Base-by-base conservation (phyloP, 2,113 vertebrate genomes). In the Proterorhinus semilunaris region DNA sequence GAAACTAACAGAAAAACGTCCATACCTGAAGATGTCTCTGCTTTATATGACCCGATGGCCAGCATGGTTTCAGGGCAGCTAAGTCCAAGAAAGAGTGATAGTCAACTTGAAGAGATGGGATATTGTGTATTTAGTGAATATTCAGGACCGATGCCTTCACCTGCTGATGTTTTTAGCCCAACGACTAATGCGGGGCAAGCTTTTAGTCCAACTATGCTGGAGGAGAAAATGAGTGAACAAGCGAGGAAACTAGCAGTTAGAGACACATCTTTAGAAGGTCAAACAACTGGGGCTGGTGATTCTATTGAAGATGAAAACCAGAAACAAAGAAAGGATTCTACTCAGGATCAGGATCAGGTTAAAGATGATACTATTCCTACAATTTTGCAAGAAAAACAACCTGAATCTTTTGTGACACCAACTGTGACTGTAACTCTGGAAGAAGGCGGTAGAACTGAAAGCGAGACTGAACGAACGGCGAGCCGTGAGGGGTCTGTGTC, bases 111-210 rank as follows among this genome's bases (percentile, higher is more conserved):
- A 87, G 98, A 99, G 67, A 89, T 98, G 83, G 96, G 98, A 61
- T 99, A 99, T 81, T 99, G 98, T 88, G 97, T 99, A 76, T 99
- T 99, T 78, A 99, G 96, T 85, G 98, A 99, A 81, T 99, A 99
- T 87, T 98, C 96, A 4, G 96, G 96, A 10, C 98, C 98, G 1
- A 94, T 99, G 71, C 98, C 96, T 5, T 98, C 98, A 17, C 96
- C 97, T 65, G 96, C 98, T 62, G 93, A 94, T 86, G 72, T 94
- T 16, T 89, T 91, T 61, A 93, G 93, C 71, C 91, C 93, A 10
- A 87, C 90, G 51, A 75, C 79, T 27, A 73, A 82, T 21, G 84
- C 88, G 57, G 74, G 83, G 66, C 88, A 93, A 69, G 71, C 59
- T 36, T 94, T 94, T 58, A 92, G 89, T 49, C 89, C 78, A 3